phyloP scores from a whole-genome alignment of 2,113 vertebrate species.

The Turdus rufiventris region DNA sequence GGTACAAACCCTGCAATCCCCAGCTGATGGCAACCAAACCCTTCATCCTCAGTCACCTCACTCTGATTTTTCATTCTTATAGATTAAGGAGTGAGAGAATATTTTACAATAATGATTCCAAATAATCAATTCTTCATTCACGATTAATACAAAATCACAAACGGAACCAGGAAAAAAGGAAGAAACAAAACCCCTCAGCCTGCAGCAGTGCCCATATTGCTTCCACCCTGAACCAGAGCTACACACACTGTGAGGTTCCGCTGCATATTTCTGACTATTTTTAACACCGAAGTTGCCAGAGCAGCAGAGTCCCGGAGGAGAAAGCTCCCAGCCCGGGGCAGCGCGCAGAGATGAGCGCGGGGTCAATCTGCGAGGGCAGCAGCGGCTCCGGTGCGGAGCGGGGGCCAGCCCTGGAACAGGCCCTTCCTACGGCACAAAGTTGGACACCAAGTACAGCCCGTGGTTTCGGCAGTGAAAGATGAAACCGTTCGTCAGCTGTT shows the following conservation, averaged over 20 bases:
- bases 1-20: accelerated
- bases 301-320: background rate
- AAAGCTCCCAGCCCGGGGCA: background rate
- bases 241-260: background rate
- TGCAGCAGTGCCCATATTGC: background rate
- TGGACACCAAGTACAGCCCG: background rate
- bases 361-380: background rate
- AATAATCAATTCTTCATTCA: background rate
- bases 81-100: too few relatives aligned
- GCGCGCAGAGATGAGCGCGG: background rate
- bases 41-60: accelerated
- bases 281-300: background rate
- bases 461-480: background rate
- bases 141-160: background rate
- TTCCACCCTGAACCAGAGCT: background rate
- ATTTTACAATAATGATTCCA: background rate
- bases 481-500: slow-evolving; percentile 1
- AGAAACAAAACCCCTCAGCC: background rate
- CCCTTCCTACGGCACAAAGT: background rate
- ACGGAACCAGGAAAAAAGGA: background rate
- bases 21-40: background rate
- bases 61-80: background rate
- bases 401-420: background rate
- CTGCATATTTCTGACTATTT: background rate
- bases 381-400: background rate